phyloP scores from a whole-genome alignment of 1,140 invertebrate species.

The Drosophila serrata region DNA sequence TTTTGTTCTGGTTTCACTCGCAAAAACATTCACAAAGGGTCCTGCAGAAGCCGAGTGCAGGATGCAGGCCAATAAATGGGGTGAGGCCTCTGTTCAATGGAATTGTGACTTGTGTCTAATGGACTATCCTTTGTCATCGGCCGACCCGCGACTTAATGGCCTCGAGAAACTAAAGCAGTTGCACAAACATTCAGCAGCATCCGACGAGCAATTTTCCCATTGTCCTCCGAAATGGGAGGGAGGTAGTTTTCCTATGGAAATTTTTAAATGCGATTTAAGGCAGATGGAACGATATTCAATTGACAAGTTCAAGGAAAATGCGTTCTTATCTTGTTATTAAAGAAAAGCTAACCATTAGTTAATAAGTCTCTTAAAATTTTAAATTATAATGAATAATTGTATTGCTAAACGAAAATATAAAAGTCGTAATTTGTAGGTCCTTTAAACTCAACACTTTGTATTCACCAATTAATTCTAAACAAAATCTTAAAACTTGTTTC shows the following conservation, averaged over 20 bases:
- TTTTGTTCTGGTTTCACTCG: slow-evolving; percentile 80
- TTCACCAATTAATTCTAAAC: too few species aligned
- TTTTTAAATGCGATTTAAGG: slow-evolving; percentile 16
- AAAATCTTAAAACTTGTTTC: too few species aligned
- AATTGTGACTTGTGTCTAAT: slow-evolving; percentile 76
- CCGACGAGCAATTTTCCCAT: slow-evolving; percentile 28
- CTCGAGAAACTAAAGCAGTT: slow-evolving; percentile 75
- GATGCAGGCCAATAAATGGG: slow-evolving; percentile 29
- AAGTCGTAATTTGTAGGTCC: too few species aligned
- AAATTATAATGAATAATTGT: neutral
- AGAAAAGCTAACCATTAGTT: neutral
- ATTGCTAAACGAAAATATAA: neutral
- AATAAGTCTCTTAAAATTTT: neutral
- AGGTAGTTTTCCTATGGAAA: neutral
- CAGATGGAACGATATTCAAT: slow-evolving; percentile 17
- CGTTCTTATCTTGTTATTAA: neutral
- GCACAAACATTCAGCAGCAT: slow-evolving; percentile 67
- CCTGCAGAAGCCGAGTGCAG: slow-evolving; percentile 15
- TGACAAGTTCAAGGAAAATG: neutral
- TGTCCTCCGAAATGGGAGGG: slow-evolving; percentile 4
- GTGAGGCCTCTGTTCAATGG: slow-evolving; percentile 35
- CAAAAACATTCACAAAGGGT: slow-evolving; percentile 67
- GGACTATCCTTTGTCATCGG: slow-evolving; percentile 65
- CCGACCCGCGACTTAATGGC: slow-evolving; percentile 64
- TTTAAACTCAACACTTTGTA: too few species aligned